phyloP scores from a whole-genome alignment of 1,140 invertebrate species.

The Drosophila melanica region DNA sequence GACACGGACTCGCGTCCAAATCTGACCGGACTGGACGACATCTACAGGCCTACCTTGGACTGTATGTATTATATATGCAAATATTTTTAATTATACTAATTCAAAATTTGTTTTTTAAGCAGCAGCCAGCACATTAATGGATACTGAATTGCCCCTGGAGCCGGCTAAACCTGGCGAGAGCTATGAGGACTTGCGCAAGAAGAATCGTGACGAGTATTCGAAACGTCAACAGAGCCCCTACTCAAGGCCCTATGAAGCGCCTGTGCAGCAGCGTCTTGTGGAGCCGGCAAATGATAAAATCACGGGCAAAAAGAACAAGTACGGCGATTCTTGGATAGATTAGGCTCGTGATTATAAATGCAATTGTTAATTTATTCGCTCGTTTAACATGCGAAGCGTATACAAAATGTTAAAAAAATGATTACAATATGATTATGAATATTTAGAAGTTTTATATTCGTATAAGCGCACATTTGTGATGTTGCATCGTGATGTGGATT shows the following conservation, averaged over 20 bases:
- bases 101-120: neutral
- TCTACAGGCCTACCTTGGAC: conserved; percentile 84
- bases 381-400: conserved; percentile 22
- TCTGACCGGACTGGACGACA: conserved; percentile 85
- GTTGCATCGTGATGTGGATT: conserved; percentile 43
- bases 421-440: conserved; percentile 4
- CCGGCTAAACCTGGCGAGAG: conserved; percentile 82
- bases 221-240: conserved; percentile 78
- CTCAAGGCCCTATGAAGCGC: conserved; percentile 66
- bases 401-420: neutral
- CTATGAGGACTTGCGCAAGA: conserved; percentile 86
- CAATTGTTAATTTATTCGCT: conserved; percentile 49
- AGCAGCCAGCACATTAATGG: conserved; percentile 44
- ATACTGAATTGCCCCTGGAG: conserved; percentile 68
- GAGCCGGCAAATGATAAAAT: conserved; percentile 13
- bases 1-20: conserved; percentile 84
- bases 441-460: conserved; percentile 14
- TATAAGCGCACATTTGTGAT: conserved; percentile 58
- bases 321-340: conserved; percentile 80
- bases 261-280: conserved; percentile 38
- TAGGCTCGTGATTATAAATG: conserved; percentile 24
- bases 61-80: conserved; percentile 60
- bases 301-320: conserved; percentile 64
- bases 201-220: conserved; percentile 86
- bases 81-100: neutral